phyloP scores from a whole-genome alignment of 2,888 invertebrate species.

The Seira sanloemensis region DNA sequence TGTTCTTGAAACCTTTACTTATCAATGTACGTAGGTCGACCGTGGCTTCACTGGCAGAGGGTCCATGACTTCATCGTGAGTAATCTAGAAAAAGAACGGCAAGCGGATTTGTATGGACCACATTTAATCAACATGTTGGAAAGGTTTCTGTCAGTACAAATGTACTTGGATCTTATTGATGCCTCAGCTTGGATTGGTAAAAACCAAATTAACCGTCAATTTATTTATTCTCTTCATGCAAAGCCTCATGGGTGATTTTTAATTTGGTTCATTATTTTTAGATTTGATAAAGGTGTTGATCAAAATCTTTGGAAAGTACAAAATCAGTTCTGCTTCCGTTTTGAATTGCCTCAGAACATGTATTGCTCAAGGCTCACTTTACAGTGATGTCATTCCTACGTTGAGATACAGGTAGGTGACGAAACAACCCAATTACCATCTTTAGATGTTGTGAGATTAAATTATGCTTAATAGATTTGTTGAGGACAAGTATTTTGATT shows the following conservation, averaged over 20 bases:
- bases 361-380: slow-evolving; percentile 64
- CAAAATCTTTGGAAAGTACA: slow-evolving; percentile 34
- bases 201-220: background rate
- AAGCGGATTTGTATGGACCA: slow-evolving; percentile 45
- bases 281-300: slow-evolving; percentile 56
- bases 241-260: background rate
- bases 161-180: slow-evolving; percentile 50
- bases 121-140: slow-evolving; percentile 52
- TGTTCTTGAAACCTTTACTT: too few species aligned
- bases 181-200: slow-evolving; percentile 53
- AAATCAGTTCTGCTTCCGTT: slow-evolving; percentile 29
- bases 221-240: background rate
- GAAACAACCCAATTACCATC: background rate
- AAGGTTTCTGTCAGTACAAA: slow-evolving; percentile 46
- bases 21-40: slow-evolving; percentile 26
- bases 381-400: slow-evolving; percentile 47
- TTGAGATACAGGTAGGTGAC: slow-evolving; percentile 64
- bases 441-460: slow-evolving; percentile 22
- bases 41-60: slow-evolving; percentile 46
- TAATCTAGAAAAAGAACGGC: slow-evolving; percentile 41
- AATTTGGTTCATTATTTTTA: slow-evolving; percentile 22
- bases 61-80: slow-evolving; percentile 39
- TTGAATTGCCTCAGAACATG: slow-evolving; percentile 52
- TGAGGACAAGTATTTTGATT: background rate
- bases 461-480: too few species aligned